phyloP scores from a whole-genome alignment of 37 sponge, comb jelly and placozoan genomes.

The Oopsacas minuta region DNA sequence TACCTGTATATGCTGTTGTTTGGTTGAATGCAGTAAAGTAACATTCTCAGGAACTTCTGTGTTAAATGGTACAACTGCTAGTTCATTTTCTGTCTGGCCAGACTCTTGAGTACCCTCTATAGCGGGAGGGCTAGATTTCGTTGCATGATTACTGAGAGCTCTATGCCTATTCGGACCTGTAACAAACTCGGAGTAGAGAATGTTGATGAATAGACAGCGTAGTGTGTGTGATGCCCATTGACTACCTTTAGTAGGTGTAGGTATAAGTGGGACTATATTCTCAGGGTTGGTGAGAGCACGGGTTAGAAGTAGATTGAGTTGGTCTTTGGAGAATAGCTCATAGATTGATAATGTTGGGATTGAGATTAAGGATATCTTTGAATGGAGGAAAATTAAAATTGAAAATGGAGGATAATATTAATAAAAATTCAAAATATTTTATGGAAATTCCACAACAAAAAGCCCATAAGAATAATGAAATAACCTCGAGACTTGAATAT shows the following conservation, averaged over 20 bases:
- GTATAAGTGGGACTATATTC: background rate
- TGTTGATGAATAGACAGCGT: background rate
- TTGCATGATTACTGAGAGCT: background rate
- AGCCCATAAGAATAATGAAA: too few species aligned
- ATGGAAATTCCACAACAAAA: too few species aligned
- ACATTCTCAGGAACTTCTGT: background rate
- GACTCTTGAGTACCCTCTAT: background rate
- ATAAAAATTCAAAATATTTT: too few species aligned
- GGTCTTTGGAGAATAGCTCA: background rate
- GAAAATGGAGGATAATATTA: too few species aligned
- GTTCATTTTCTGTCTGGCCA: background rate
- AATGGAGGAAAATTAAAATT: too few species aligned
- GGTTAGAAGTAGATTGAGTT: background rate
- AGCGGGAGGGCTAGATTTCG: background rate
- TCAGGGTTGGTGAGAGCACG: slow-evolving; percentile 9
- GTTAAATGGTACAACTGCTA: background rate
- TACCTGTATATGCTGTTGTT: slow-evolving; percentile 13
- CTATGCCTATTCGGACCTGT: background rate
- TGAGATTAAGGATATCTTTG: background rate
- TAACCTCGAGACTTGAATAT: too few species aligned
- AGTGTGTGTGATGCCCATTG: slow-evolving; percentile 7
- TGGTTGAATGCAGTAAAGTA: background rate
- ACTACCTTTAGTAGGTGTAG: background rate
- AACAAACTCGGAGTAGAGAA: slow-evolving; percentile 2
- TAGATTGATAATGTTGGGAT: background rate